Evolutionary conservation across 1,140 invertebrate species (phyloP).

Genomic region (Drosophila lini): DNA sequence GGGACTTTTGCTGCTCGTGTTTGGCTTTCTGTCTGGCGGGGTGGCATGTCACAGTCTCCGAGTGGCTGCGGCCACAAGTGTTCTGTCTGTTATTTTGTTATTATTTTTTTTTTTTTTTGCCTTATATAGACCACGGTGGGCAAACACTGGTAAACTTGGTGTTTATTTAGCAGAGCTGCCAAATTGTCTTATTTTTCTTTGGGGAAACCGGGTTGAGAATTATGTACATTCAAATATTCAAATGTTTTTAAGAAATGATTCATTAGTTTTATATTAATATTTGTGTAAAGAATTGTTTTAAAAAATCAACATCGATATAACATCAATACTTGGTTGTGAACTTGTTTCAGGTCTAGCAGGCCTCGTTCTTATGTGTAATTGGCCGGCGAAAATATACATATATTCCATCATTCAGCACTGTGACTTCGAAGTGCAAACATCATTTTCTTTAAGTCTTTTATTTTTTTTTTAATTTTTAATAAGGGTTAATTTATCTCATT

Average conservation of each 20-base stretch:
- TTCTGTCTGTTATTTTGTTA: constrained; percentile 23
- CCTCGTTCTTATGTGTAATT: too few relatives aligned
- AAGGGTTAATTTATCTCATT: too few relatives aligned
- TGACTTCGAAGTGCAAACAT: too few relatives aligned
- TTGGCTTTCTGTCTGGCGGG: constrained; percentile 34
- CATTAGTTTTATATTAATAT: too few relatives aligned
- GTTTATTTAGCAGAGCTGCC: constrained; percentile 1
- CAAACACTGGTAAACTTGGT: constrained; percentile 11
- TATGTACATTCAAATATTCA: not conserved
- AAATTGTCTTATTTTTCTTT: not conserved
- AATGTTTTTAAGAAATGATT: not conserved
- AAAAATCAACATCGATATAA: too few relatives aligned
- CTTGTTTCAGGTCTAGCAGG: too few relatives aligned
- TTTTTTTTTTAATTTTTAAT: too few relatives aligned
- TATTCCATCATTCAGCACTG: too few relatives aligned
- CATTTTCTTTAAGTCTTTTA: too few relatives aligned
- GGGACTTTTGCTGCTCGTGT: constrained; percentile 11
- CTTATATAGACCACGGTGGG: constrained; percentile 33
- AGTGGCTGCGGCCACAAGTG: constrained; percentile 37
- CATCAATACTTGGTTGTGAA: too few relatives aligned
- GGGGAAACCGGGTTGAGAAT: not conserved
- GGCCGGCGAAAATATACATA: too few relatives aligned
- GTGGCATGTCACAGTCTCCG: constrained; percentile 20
- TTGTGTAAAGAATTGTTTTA: too few relatives aligned
- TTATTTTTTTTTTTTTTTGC: constrained; percentile 29